phyloP scores from a whole-genome alignment of 2,797 vertebrate genomes.

The Thalassophryne amazonica region DNA sequence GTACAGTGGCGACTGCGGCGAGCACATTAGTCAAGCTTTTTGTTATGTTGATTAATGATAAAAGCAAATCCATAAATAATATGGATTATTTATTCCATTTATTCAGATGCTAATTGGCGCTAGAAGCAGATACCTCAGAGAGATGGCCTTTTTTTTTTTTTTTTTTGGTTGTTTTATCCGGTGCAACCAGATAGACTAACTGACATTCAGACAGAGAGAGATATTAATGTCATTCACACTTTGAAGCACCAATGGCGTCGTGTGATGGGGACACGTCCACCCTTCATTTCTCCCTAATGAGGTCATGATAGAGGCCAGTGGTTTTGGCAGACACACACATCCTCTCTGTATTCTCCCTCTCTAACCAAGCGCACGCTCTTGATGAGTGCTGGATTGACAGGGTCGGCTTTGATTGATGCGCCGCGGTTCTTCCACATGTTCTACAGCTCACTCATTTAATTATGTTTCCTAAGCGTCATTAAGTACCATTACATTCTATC shows the following conservation, averaged over 20 bases:
- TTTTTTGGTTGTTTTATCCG: slow-evolving; percentile 23
- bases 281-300: slow-evolving; percentile 79
- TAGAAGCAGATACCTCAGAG: slow-evolving; percentile 50
- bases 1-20: slow-evolving; percentile 43
- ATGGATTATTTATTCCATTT: slow-evolving; percentile 72
- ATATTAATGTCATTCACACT: slow-evolving; percentile 69
- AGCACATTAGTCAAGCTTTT: slow-evolving; percentile 63
- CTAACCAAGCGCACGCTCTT: not conserved
- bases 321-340: slow-evolving; percentile 46
- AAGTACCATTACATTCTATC: slow-evolving; percentile 98
- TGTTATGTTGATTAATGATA: slow-evolving; percentile 74
- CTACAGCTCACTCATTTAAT: slow-evolving; percentile 84
- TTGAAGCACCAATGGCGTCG: slow-evolving; percentile 64
- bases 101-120: slow-evolving; percentile 70
- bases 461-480: slow-evolving; percentile 93
- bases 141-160: slow-evolving; percentile 30
- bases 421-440: slow-evolving; percentile 74
- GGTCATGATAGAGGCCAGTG: slow-evolving; percentile 74
- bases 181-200: slow-evolving; percentile 39
- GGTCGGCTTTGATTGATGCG: slow-evolving; percentile 83
- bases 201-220: slow-evolving; percentile 52
- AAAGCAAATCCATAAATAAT: slow-evolving; percentile 75
- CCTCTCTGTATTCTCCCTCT: slow-evolving; percentile 16
- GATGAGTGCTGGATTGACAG: slow-evolving; percentile 66
- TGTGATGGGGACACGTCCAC: slow-evolving; percentile 75